Evolutionary conservation across 2,888 invertebrate species (phyloP).

Genomic region (Phaedon cochleariae): DNA sequence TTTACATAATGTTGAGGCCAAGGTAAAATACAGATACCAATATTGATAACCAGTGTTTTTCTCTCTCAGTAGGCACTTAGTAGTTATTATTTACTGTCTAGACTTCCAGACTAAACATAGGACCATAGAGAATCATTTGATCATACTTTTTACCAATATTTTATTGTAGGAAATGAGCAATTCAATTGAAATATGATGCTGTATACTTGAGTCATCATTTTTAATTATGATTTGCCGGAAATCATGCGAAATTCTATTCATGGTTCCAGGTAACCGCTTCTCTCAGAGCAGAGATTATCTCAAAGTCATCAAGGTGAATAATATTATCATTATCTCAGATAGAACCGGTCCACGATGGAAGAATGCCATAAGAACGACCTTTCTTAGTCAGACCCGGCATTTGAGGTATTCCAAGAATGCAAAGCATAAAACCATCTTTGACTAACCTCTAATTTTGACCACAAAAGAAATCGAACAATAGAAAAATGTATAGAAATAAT

Average conservation of each 20-base stretch:
- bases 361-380: background rate
- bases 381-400: background rate
- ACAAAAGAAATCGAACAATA: background rate
- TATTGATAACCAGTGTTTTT: too few relatives aligned
- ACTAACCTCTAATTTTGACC: background rate
- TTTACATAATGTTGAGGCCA: too few relatives aligned
- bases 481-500: too few relatives aligned
- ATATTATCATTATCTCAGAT: background rate
- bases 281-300: background rate
- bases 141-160: background rate
- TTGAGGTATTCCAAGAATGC: background rate
- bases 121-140: too few relatives aligned
- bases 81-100: too few relatives aligned
- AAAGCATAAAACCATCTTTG: background rate
- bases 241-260: background rate
- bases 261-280: background rate
- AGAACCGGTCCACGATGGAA: background rate
- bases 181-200: background rate
- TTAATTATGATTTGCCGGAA: background rate
- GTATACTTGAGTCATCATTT: background rate
- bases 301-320: background rate
- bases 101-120: too few relatives aligned
- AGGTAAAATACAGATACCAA: too few relatives aligned
- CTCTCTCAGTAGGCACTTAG: too few relatives aligned
- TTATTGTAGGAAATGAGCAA: background rate